These are phyloP conservation scores for Drosophila conformis DNA, from an alignment of 2,888 invertebrate genomes.

Conservation along the genomic window DNA sequence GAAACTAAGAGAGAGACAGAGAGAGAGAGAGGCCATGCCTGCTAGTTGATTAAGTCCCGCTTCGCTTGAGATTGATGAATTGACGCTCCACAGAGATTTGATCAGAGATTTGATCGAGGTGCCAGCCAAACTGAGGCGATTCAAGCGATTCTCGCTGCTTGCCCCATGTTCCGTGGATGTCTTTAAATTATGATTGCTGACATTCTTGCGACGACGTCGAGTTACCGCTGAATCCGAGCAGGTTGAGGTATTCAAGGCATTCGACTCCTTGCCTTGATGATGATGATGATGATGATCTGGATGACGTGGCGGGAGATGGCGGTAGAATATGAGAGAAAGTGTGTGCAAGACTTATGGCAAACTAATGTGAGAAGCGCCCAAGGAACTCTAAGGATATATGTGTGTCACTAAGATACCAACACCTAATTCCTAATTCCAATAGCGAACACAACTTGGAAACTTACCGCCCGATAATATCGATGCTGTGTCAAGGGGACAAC, in stretches of 20 bases:
- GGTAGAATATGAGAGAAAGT: constrained; percentile 19
- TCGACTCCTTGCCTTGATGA: constrained; percentile 74
- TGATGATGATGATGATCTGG: constrained; percentile 37
- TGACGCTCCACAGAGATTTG: constrained; percentile 93
- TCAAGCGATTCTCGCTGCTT: constrained; percentile 82
- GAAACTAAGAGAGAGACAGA: not conserved
- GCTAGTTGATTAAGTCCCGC: constrained; percentile 93
- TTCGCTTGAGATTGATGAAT: constrained; percentile 89
- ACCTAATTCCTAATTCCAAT: constrained; percentile 6
- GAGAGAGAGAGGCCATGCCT: constrained; percentile 86
- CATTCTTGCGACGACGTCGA: constrained; percentile 82
- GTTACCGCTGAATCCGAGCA: constrained; percentile 84
- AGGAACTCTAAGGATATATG: constrained; percentile 1
- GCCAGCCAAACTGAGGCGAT: constrained; percentile 84
- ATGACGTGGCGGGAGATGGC: constrained; percentile 23
- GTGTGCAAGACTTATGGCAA: constrained; percentile 13
- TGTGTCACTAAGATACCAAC: constrained; percentile 17
- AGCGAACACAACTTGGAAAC: constrained; percentile 32
- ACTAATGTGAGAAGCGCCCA: constrained; percentile 11
- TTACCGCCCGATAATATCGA: constrained; percentile 83
- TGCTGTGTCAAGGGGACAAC: constrained; percentile 84
- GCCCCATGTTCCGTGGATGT: constrained; percentile 72
- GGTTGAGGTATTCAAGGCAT: constrained; percentile 84
- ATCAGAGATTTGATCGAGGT: constrained; percentile 88
- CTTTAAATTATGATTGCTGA: constrained; percentile 79